Evolutionary conservation across 2,113 vertebrate species (phyloP), one percentile per base, ranked within the genome.

Genomic region (Crotophaga sulcirostris): DNA sequence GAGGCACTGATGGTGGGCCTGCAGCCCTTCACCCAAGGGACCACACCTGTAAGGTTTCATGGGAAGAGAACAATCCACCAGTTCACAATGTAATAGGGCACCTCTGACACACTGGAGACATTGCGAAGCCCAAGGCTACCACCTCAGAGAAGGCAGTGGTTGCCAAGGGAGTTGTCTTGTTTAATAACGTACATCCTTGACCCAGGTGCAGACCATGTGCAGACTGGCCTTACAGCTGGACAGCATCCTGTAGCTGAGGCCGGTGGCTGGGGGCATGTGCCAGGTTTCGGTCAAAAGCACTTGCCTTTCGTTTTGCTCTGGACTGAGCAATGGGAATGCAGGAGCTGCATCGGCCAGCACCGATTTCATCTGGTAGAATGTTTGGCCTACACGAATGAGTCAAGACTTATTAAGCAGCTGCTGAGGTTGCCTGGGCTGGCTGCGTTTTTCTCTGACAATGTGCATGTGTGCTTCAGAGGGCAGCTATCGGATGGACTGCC

Each of bases 291-390:
- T 56, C 8, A 2, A 90, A 96, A 93, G 64, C 7, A 21, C 83
- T 95, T 86, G 72, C 52, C 79, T 96, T 96, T 96, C 36, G 78
- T 86, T 97, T 86, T 83, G 40, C 74, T 84, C 76, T 81, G 66
- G 75, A 77, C 67, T 63, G 59, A 82, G 75, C 79, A 78, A 38
- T 72, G 64, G 38, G 52, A 95, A 85, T 60, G 68, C 78, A 91
- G 42, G 17, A 87, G 55, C 87, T 64, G 36, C 93, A 91, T 79
- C 79, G 54, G 55, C 51, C 79, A 86, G 47, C 2, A 1, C 56
- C 47, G 10, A 40, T 86, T 88, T 85, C 72, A 94, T 94, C 87
- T 77, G 63, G 66, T 72, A 3, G 0, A 84, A 82, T 72, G 62
- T 75, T 38, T 89, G 84, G 33, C 8, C 7, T 77, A 88, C 58